These are phyloP conservation scores for Drepana falcataria DNA, from an alignment of 2,888 invertebrate species.

Conservation along the genomic window DNA sequence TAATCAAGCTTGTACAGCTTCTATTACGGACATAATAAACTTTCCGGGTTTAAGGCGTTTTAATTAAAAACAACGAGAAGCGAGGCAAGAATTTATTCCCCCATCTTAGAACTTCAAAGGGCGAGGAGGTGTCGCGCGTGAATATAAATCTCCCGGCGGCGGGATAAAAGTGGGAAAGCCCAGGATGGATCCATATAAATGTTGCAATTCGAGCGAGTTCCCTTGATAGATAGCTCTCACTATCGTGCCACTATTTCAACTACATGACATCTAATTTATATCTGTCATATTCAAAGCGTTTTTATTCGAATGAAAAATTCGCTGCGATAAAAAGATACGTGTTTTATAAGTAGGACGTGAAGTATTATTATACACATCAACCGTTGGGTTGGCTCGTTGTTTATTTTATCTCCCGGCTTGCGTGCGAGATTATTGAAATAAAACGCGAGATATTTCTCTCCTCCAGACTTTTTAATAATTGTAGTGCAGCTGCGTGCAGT, in stretches of 20 bases:
- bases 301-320: slow-evolving; percentile 41
- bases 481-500: slow-evolving; percentile 19
- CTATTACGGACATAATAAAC: slow-evolving; percentile 34
- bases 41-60: slow-evolving; percentile 57
- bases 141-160: slow-evolving; percentile 63
- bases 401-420: slow-evolving; percentile 29
- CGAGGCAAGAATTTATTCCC: slow-evolving; percentile 61
- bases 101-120: slow-evolving; percentile 69
- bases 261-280: slow-evolving; percentile 64
- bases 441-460: slow-evolving; percentile 23
- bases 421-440: slow-evolving; percentile 31
- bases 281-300: slow-evolving; percentile 59
- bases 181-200: slow-evolving; percentile 62
- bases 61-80: slow-evolving; percentile 68
- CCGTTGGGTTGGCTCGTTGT: slow-evolving; percentile 14
- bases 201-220: slow-evolving; percentile 61
- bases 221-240: slow-evolving; percentile 62
- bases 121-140: slow-evolving; percentile 62
- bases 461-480: slow-evolving; percentile 5
- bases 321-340: slow-evolving; percentile 34
- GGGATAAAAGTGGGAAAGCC: slow-evolving; percentile 59
- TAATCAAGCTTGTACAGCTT: slow-evolving; percentile 23
- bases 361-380: slow-evolving; percentile 32
- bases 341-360: slow-evolving; percentile 35
- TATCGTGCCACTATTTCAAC: slow-evolving; percentile 62